Evolutionary conservation across 2,888 invertebrate species (phyloP).

Genomic region (Agonum fuliginosum): DNA sequence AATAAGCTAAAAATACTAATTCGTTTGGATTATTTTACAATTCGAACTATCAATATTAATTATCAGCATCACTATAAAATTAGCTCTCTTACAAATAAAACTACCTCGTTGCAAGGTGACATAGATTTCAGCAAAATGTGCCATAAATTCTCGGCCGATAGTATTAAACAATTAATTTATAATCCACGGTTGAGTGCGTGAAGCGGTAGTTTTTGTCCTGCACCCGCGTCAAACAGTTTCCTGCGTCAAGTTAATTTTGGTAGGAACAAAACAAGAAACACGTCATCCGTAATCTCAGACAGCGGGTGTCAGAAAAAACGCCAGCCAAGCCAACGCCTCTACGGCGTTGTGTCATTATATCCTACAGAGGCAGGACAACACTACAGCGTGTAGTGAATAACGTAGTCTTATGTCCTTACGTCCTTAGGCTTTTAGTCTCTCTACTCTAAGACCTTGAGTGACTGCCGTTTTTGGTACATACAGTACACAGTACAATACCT

Average conservation of each 20-base stretch:
- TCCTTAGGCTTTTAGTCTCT: no score
- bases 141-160: not conserved
- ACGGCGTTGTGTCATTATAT: not conserved
- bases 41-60: no score
- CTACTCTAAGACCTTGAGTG: no score
- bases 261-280: conserved; percentile 31
- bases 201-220: not conserved
- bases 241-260: conserved; percentile 24
- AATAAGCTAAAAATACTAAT: no score
- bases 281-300: conserved; percentile 33
- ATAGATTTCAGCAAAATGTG: not conserved
- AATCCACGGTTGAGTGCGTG: conserved; percentile 27
- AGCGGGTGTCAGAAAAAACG: not conserved
- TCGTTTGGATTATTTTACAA: no score
- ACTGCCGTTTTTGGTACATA: no score
- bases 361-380: not conserved
- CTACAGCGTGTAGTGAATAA: no score
- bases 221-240: conserved; percentile 32
- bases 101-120: no score
- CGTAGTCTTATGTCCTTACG: no score
- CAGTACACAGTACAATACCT: no score
- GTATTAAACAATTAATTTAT: conserved; percentile 33
- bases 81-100: no score
- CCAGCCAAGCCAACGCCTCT: conserved; percentile 1
- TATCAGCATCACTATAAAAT: no score